Base-by-base conservation (phyloP, 2,113 vertebrate species). In the Poecilia latipinna region DNA sequence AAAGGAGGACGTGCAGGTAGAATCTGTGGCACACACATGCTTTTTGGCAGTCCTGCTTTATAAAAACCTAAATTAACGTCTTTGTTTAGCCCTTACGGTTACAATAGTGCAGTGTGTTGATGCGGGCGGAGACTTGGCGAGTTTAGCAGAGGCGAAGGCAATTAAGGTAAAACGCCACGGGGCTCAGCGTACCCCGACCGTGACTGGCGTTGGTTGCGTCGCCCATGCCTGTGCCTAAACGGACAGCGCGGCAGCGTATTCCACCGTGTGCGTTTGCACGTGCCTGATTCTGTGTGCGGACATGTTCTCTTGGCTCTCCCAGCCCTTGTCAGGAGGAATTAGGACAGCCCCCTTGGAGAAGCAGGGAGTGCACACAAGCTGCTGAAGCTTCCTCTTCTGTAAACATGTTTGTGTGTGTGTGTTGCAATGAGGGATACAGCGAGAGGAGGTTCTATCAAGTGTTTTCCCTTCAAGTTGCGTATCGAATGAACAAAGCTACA, bases 261-360 rank as follows among this genome's bases (percentile, higher is more conserved):
- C 28, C 28, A 28, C 28, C 28, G 28, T 57, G 17, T 75, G 65
- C 65, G 31, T 65, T 42, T 32, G 24, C 35, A 26, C 22, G 69
- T 37, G 60, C 78, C 62, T 31, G 48, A 77, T 73, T 51, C 28
- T 68, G 65, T 76, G 33, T 74, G 31, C 65, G 48, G 85, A 84
- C 80, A 89, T 91, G 87, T 78, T 90, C 89, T 91, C 84, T 90
- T 90, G 84, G 86, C 90, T 93, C 90, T 91, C 82, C 80, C 86
- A 89, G 90, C 86, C 88, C 92, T 87, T 93, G 94, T 94, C 94
- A 93, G 66, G 89, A 92, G 85, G 93, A 95, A 95, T 94, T 93
- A 94, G 94, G 91, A 85, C 93, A 94, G 77, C 69, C 15, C 81
- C 82, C 65, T 85, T 82, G 70, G 78, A 92, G 82, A 85, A 77